A percentile compares a stretch with the other conserved stretches of the same genome.
Conservation (phyloP, 2,888 invertebrate genomes). For the Stenurella melanura region DNA sequence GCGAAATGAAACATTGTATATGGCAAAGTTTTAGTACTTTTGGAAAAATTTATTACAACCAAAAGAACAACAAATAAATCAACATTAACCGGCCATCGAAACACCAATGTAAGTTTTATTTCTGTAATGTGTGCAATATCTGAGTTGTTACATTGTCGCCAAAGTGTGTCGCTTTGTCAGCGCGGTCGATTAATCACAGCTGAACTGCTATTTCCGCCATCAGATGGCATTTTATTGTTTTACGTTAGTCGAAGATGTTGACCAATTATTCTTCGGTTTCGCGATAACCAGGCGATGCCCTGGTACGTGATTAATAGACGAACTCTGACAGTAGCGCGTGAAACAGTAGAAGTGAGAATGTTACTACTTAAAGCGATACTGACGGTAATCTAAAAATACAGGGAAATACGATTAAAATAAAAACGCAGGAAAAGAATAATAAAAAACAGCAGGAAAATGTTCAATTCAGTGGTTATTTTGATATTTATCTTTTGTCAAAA, state of each 20-base stretch:
- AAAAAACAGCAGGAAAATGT: no score
- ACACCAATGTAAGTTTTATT: constrained; percentile 40
- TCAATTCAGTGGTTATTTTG: no score
- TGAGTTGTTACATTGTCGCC: constrained; percentile 38
- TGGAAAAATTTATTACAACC: constrained; percentile 30
- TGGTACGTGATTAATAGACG: constrained; percentile 26
- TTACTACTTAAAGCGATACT: not conserved
- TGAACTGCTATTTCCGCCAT: constrained; percentile 40
- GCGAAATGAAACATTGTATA: not conserved
- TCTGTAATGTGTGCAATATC: constrained; percentile 37
- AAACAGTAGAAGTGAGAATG: not conserved
- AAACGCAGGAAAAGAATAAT: no score
- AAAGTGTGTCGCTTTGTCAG: constrained; percentile 45
- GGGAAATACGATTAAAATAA: no score
- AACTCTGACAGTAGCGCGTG: constrained; percentile 3
- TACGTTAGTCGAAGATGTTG: constrained; percentile 36
- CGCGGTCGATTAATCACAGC: constrained; percentile 43
- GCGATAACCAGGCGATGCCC: constrained; percentile 31
- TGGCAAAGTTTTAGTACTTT: constrained; percentile 20
- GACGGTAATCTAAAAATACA: no score
- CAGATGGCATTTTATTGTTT: constrained; percentile 44
- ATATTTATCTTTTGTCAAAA: no score
- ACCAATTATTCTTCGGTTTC: constrained; percentile 36
- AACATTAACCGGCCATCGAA: constrained; percentile 35
- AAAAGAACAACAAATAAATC: constrained; percentile 35